These are phyloP conservation scores for Pemphredon lugubris DNA, from an alignment of 2,888 invertebrate species.

Conservation along the genomic window DNA sequence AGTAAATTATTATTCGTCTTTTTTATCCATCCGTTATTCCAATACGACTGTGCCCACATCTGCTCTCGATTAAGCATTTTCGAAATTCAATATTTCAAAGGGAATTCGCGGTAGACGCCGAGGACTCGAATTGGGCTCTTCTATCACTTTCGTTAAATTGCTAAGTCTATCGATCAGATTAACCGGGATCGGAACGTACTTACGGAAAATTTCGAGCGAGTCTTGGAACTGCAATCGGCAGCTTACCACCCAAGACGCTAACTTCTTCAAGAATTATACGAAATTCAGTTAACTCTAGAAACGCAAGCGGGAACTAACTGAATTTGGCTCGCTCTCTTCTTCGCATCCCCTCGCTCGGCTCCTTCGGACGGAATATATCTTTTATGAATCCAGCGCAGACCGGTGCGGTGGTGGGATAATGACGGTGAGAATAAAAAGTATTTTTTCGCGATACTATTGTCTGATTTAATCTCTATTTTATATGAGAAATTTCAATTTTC, in stretches of 20 bases:
- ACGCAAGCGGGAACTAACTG: conserved; percentile 53
- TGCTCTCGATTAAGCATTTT: too few relatives aligned
- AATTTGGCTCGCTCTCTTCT: conserved; percentile 40
- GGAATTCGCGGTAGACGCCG: too few relatives aligned
- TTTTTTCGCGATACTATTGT: conserved; percentile 14
- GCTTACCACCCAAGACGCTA: conserved; percentile 33
- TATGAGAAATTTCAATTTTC: too few relatives aligned
- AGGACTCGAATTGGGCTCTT: too few relatives aligned
- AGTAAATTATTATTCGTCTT: too few relatives aligned
- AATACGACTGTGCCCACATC: too few relatives aligned
- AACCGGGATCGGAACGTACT: conserved; percentile 33
- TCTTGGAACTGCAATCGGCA: conserved; percentile 42
- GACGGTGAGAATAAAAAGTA: conserved; percentile 25
- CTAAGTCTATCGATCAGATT: conserved; percentile 38
- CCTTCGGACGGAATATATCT: background rate
- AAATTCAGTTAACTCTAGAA: conserved; percentile 54
- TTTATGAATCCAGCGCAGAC: background rate
- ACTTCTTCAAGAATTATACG: conserved; percentile 46
- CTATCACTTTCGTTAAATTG: conserved; percentile 18
- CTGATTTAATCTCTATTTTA: background rate
- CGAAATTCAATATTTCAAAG: too few relatives aligned
- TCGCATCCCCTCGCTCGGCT: background rate
- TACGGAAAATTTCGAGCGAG: conserved; percentile 24
- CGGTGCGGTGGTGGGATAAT: background rate
- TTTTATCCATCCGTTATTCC: too few relatives aligned